Evolutionary conservation across 30 jellyfish, hydroid and myxozoan genomes (phyloP), one percentile per base, ranked within the genome.

Genomic region (Aurelia sp.): DNA sequence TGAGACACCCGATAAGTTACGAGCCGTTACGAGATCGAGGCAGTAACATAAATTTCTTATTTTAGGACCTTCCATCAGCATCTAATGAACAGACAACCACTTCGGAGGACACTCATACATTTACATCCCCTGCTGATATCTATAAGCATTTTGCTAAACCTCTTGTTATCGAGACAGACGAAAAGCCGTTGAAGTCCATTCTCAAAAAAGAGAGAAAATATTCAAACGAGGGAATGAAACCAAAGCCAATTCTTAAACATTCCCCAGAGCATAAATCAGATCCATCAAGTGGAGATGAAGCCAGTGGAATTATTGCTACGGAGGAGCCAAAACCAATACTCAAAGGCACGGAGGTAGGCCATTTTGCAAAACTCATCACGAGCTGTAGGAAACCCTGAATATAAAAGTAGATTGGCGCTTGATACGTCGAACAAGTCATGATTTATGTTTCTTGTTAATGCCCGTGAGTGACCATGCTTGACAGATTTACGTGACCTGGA

Each of bases 201-300:
- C 93, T 92, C 52, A 92, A 92, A 81, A 92, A 92, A 66, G 98
- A 92, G 73, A 87, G 98, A 48, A 78, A 86, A 44, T 72, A 70
- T 31, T 92, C 98, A 3, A 69, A 31, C 18, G 98, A 92, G 50
- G 89, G 79, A 11, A 40, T 92, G 71, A 87, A 74, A 58, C 93
- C 91, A 15, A 87, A 72, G 81, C 97, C 98, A 21, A 92, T 92
- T 19, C 64, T 92, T 55, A 92, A 92, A 69, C 78, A 96, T 35
- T 92, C 98, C 10, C 98, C 98, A 6, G 98, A 92, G 53, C 98
- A 92, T 83, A 87, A 84, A 51, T 65, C 92, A 10, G 96, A 91
- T 21, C 78, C 62, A 16, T 48, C 74, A 13, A 55, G 85, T 48
- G 81, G 80, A 4, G 95, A 86, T 68, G 89, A 67, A 31, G 62